Base-by-base conservation (phyloP, 2,888 invertebrate genomes). In the Druceiella hillmani region DNA sequence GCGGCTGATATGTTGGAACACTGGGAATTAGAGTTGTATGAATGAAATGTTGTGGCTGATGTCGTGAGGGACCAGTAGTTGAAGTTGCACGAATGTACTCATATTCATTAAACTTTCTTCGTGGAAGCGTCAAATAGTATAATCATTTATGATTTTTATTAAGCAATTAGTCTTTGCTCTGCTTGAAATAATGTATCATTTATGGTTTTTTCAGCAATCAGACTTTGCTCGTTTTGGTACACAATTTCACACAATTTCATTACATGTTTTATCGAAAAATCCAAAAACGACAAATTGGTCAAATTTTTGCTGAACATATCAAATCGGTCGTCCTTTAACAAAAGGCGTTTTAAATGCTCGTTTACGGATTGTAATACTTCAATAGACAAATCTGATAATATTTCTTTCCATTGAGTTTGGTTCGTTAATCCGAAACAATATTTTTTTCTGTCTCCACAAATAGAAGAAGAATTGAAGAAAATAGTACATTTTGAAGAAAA, bases 391-490 rank as follows among this genome's bases (percentile, higher is more conserved):
- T 34, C 24, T 25, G 34, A 29, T 33, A 38, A 9, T 40, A 32
- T 31, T 34, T 25, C 30, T 14, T 41, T 34, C 34, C n/a, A n/a
- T n/a, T n/a, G n/a, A n/a, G n/a, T n/a, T n/a, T n/a, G n/a, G n/a
- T n/a, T n/a, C n/a, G 29, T 30, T 24, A 22, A 37, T 29, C 22
- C 25, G 25, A 30, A 25, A 24, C 22, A 20, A 29, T 10, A 33
- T 36, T 33, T 41, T 22, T 40, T 44, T 20, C 38, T 38, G 44
- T 38, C 34, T 24, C 45, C 43, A 14, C 15, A 29, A 38, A 32
- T 44, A 7, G 37, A 39, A 49, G 33, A 40, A 34, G 45, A 49
- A 16, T 49, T 44, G 48, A 44, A 17, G 38, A 27, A 22, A 37
- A 49, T 41, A 35, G 33, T 33, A 31, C 33, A 28, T 13, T 49